These are phyloP conservation scores for Lithophane semibrunnea DNA, from an alignment of 2,888 invertebrate genomes.

Conservation along the genomic window DNA sequence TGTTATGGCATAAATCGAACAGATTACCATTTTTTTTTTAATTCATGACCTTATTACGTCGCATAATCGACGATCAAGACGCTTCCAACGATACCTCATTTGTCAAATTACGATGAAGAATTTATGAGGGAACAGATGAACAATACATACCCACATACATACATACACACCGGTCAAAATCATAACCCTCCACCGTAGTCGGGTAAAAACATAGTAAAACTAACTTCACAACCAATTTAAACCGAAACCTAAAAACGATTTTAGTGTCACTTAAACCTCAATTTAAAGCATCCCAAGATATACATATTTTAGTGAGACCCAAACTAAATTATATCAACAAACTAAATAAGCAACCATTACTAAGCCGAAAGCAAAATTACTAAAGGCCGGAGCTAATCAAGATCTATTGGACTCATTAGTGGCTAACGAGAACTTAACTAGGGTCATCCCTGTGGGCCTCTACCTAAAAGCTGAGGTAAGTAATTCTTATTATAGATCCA, in stretches of 20 bases:
- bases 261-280: slow-evolving; percentile 30
- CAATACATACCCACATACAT: too few species aligned
- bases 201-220: slow-evolving; percentile 9
- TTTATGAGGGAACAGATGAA: too few species aligned
- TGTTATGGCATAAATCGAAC: too few species aligned
- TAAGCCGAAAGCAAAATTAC: slow-evolving; percentile 62
- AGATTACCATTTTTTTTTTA: too few species aligned
- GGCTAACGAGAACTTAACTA: slow-evolving; percentile 70
- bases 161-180: too few species aligned
- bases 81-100: too few species aligned
- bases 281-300: slow-evolving; percentile 33
- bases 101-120: too few species aligned
- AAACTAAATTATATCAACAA: slow-evolving; percentile 58
- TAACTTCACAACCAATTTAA: slow-evolving; percentile 30
- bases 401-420: slow-evolving; percentile 71
- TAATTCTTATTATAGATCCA: slow-evolving; percentile 60
- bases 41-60: too few species aligned
- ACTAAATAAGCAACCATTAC: slow-evolving; percentile 60
- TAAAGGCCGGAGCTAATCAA: slow-evolving; percentile 66
- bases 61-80: too few species aligned
- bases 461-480: slow-evolving; percentile 67
- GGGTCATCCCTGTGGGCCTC: slow-evolving; percentile 66
- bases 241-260: slow-evolving; percentile 22
- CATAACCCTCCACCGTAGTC: too few species aligned
- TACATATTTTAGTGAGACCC: slow-evolving; percentile 49